Evolutionary conservation across 2,113 vertebrate genomes (phyloP), one percentile per base, ranked within the genome.

Genomic region (Mus pahari): DNA sequence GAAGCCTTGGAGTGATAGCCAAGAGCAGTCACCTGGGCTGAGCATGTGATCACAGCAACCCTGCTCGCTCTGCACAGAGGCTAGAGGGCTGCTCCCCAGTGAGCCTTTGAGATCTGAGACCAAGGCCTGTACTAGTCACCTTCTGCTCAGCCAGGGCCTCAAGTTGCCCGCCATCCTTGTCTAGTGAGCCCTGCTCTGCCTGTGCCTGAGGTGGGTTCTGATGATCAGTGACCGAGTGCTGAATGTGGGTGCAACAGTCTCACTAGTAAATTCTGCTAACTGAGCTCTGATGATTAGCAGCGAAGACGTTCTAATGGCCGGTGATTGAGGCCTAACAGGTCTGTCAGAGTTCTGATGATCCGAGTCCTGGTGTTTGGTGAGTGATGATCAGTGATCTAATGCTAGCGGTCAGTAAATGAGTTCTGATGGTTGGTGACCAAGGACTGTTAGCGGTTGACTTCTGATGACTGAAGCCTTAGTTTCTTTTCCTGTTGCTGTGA

Each of bases 1-100:
- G 45, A 81, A 55, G 48, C 19, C 17, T 68, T 26, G 33, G 79
- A 66, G 58, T 92, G 74, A 39, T 7, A 50, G 81, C 50, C 58
- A 17, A 7, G 66, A 71, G 81, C 8, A 39, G 55, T 19, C 14
- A 9, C n/a, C 5, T 16, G n/a, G 82, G 8, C 19, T 20, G 42
- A 8, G 60, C 31, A 13, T 16, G 26, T 2, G 6, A 83, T n/a
- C 39, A 7, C 1, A 31, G 53, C 83, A 17, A 31, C 16, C 60
- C 48, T 17, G 42, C 0, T 36, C 0, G 0, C 4, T 22, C 0
- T 26, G 71, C 11, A 10, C 14, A n/a, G 79, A 53, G 45, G 17
- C 3, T 1, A 24, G 58, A 5, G 17, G 48, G 20, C 45, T 28
- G 2, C 36, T 17, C 66, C 0, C 1, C 31, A 19, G n/a, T 45